A percentile compares a stretch with the other conserved stretches of the same genome.
Evolutionary conservation across 2,797 vertebrate genomes (phyloP).

Genomic region (Enteromius argenteus): DNA sequence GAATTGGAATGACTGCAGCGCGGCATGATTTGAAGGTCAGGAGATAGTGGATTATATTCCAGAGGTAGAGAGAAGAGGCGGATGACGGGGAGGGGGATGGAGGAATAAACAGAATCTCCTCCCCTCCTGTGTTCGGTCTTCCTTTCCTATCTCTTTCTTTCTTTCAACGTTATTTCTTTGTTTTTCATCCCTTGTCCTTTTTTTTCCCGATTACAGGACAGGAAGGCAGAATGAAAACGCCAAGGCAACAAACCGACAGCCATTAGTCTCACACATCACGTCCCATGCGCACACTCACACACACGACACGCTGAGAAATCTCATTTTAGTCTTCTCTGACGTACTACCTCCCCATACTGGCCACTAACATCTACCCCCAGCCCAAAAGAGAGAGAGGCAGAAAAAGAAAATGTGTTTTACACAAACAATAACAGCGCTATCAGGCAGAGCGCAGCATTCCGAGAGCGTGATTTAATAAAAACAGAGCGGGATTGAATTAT

Average conservation of each 20-base stretch:
- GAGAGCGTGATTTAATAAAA: conserved; percentile 64
- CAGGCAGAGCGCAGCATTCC: conserved; percentile 56
- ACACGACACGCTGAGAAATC: conserved; percentile 60
- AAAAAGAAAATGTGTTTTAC: conserved; percentile 58
- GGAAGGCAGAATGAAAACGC: conserved; percentile 74
- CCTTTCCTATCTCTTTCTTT: conserved; percentile 56
- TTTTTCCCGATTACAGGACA: conserved; percentile 76
- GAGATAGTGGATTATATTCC: conserved; percentile 85
- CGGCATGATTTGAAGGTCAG: conserved; percentile 86
- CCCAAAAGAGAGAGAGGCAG: conserved; percentile 34
- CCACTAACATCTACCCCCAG: conserved; percentile 37
- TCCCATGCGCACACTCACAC: conserved; percentile 53
- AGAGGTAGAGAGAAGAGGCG: conserved; percentile 73
- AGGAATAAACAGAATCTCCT: conserved; percentile 52
- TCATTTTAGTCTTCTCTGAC: conserved; percentile 44
- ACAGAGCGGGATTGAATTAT: conserved; percentile 62
- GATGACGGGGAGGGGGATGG: conserved; percentile 74
- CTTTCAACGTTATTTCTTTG: not conserved
- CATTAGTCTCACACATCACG: conserved; percentile 73
- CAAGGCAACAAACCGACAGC: conserved; percentile 68
- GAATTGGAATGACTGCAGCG: conserved; percentile 84
- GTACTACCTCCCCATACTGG: conserved; percentile 27
- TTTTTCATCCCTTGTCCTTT: conserved; percentile 56
- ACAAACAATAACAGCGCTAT: conserved; percentile 62
- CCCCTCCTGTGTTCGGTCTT: conserved; percentile 59